These are phyloP conservation scores for Ptychadena robeensis DNA, from an alignment of 2,797 vertebrate species.

Conservation along the genomic window DNA sequence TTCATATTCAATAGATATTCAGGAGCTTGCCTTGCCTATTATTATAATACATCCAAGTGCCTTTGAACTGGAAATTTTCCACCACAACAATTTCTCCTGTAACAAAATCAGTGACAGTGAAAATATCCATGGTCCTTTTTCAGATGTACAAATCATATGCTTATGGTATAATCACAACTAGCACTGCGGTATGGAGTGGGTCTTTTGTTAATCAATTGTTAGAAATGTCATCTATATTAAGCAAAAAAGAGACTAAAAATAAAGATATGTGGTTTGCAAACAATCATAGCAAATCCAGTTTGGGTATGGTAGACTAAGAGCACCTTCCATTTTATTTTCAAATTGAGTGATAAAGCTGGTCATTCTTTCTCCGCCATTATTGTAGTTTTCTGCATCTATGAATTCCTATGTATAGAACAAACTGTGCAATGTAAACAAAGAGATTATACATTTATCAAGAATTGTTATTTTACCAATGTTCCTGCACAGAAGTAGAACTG, in stretches of 20 bases:
- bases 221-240: constrained; percentile 7
- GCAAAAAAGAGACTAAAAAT: background rate
- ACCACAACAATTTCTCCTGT: constrained; percentile 51
- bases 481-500: too few relatives aligned
- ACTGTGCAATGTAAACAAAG: too few relatives aligned
- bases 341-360: background rate
- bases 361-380: background rate
- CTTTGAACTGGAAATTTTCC: constrained; percentile 40
- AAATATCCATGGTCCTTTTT: constrained; percentile 38
- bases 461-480: too few relatives aligned
- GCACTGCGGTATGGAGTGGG: constrained; percentile 3
- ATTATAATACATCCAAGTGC: constrained; percentile 36
- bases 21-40: constrained; percentile 26
- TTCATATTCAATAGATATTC: constrained; percentile 45
- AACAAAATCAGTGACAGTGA: constrained; percentile 52
- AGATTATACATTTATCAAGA: too few relatives aligned
- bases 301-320: constrained; percentile 63
- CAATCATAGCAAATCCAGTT: background rate
- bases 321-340: background rate
- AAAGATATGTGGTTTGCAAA: constrained; percentile 12
- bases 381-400: background rate
- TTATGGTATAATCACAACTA: background rate
- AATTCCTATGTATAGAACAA: background rate
- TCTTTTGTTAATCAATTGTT: constrained; percentile 30
- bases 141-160: constrained; percentile 42